Percentiles rank a stretch among this genome's conserved stretches.
These are phyloP conservation scores for Austrolebias charrua DNA, from an alignment of 2,797 vertebrate genomes.

Conservation along the genomic window DNA sequence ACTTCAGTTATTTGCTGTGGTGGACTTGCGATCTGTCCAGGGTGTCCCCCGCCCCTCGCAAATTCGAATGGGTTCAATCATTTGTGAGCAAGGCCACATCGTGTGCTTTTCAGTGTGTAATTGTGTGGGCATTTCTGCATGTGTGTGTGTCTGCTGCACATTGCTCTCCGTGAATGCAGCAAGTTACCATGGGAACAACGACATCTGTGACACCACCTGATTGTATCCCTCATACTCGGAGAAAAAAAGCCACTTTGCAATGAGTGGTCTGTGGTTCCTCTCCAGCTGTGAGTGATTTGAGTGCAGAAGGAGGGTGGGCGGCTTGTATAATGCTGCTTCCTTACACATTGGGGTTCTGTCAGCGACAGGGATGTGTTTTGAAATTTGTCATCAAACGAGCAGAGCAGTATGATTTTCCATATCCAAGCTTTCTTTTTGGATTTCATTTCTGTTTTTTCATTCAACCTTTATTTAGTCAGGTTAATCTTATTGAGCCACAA, in stretches of 20 bases:
- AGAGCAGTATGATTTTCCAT: neutral
- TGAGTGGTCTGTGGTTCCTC: conserved; percentile 41
- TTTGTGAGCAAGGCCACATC: conserved; percentile 14
- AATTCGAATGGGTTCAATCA: neutral
- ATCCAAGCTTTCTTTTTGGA: conserved; percentile 3
- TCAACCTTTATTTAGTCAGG: no score
- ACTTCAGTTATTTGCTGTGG: neutral
- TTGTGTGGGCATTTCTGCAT: conserved; percentile 19
- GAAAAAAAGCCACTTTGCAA: conserved; percentile 29
- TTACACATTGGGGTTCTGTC: conserved; percentile 9
- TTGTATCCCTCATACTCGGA: conserved; percentile 38
- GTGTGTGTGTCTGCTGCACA: conserved; percentile 33
- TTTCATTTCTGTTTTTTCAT: conserved; percentile 17
- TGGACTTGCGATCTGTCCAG: no score
- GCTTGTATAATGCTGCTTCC: conserved; percentile 20
- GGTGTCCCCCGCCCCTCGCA: no score
- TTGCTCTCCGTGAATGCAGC: conserved; percentile 44
- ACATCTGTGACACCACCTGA: conserved; percentile 55
- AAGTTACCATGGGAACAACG: conserved; percentile 78
- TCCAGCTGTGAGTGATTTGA: conserved; percentile 47
- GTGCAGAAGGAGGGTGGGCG: conserved; percentile 27
- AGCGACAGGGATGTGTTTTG: conserved; percentile 7
- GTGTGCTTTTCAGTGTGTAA: conserved; percentile 19
- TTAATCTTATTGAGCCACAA: no score
- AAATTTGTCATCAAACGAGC: conserved; percentile 11